A percentile compares a stretch with the other conserved stretches of the same genome.
Conservation (phyloP, 1,140 invertebrate genomes). For the Leguminivora glycinivorella region DNA sequence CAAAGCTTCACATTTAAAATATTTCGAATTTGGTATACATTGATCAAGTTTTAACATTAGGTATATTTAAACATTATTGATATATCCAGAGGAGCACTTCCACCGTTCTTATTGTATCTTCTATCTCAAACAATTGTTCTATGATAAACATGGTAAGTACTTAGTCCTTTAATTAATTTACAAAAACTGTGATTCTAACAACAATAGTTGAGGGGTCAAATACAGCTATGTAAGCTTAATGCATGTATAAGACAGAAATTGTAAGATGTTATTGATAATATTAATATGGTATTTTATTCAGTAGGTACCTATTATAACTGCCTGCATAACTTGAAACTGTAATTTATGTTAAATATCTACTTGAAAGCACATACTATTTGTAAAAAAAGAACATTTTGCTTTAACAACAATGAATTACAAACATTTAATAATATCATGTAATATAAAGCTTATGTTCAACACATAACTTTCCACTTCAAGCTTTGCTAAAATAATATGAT, state of each 20-base stretch:
- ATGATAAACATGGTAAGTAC: slow-evolving; percentile 7
- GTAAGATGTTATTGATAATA: background rate
- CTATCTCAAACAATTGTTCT: background rate
- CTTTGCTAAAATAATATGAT: background rate
- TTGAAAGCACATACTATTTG: background rate
- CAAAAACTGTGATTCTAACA: background rate
- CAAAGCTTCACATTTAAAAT: slow-evolving; percentile 11
- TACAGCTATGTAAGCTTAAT: background rate
- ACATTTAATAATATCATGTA: background rate
- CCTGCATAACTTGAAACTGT: background rate
- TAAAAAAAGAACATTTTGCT: background rate
- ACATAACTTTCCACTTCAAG: background rate
- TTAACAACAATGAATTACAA: background rate
- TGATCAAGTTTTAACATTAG: background rate
- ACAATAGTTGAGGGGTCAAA: background rate
- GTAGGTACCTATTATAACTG: background rate
- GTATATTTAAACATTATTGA: slow-evolving; percentile 3
- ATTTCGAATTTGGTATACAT: slow-evolving; percentile 23
- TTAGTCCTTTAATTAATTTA: background rate
- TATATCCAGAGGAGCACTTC: slow-evolving; percentile 10
- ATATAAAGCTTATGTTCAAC: background rate
- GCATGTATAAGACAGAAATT: background rate
- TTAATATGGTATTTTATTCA: background rate
- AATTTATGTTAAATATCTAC: background rate
- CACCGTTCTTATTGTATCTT: background rate